Conservation (phyloP, 2,888 invertebrate species). For the Agriopis marginaria region DNA sequence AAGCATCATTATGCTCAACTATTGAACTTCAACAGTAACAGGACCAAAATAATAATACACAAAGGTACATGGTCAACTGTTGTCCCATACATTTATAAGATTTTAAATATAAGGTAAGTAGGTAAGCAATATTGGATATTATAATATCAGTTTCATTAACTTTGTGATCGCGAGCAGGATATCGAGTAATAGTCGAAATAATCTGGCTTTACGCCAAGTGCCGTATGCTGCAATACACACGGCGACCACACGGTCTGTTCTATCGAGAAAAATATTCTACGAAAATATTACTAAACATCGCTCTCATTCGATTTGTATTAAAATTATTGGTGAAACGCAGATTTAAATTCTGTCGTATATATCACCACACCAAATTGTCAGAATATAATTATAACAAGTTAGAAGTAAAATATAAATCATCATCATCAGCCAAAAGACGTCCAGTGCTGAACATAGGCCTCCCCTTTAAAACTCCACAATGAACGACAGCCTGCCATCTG, state of each 20-base stretch:
- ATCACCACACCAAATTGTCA: neutral
- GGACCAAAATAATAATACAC: no score
- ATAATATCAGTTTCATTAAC: slow-evolving; percentile 56
- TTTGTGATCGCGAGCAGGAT: slow-evolving; percentile 62
- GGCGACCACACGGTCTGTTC: slow-evolving; percentile 57
- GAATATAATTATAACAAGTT: no score
- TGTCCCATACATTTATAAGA: no score
- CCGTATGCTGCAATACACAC: slow-evolving; percentile 61
- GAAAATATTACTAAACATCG: slow-evolving; percentile 46
- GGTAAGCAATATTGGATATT: neutral
- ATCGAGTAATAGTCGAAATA: slow-evolving; percentile 65
- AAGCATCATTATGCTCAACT: no score
- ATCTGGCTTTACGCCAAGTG: slow-evolving; percentile 72
- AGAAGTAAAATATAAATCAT: no score
- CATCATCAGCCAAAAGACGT: no score
- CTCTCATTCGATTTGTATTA: slow-evolving; percentile 26
- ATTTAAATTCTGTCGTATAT: neutral
- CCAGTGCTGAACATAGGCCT: no score
- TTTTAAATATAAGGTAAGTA: neutral
- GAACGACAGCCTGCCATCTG: no score
- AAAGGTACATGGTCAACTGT: no score
- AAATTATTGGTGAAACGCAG: slow-evolving; percentile 14
- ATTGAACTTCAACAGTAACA: no score
- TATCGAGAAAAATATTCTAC: slow-evolving; percentile 57
- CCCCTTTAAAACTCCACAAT: no score